Percentiles rank a stretch among this genome's conserved stretches.
Conservation (phyloP, 2,113 vertebrate genomes). For the Leuciscus idus region DNA sequence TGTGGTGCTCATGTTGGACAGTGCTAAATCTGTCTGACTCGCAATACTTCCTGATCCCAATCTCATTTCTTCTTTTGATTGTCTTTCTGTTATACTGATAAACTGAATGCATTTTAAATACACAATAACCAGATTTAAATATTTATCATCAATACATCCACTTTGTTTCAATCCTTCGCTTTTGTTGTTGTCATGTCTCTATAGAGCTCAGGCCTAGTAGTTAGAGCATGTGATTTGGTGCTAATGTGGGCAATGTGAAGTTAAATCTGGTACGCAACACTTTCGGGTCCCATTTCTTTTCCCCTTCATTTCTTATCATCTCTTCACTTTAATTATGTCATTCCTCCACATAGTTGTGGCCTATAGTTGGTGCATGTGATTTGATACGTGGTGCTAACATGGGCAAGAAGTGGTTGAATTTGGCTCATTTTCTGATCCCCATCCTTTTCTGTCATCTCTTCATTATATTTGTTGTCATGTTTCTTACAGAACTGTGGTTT, state of each 20-base stretch:
- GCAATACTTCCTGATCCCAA: background rate
- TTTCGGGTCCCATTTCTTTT: background rate
- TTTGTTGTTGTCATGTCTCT: too few species aligned
- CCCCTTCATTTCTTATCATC: background rate
- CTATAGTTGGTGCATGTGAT: background rate
- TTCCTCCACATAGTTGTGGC: background rate
- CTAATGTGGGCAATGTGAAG: background rate
- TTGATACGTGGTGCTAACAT: background rate
- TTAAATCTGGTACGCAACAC: background rate
- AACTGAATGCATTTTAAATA: too few species aligned
- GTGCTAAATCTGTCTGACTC: background rate
- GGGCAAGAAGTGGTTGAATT: background rate
- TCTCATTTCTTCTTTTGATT: background rate
- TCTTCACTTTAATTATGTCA: background rate
- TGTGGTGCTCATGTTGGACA: background rate
- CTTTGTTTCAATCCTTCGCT: too few species aligned
- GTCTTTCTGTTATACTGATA: too few species aligned
- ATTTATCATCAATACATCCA: too few species aligned
- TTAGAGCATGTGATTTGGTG: background rate
- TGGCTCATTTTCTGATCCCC: background rate
- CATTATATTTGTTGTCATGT: background rate
- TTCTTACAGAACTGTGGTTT: background rate
- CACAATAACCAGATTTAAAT: background rate
- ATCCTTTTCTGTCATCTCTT: background rate
- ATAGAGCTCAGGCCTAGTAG: background rate